These are phyloP conservation scores for Agrypnus murinus DNA, from an alignment of 2,888 invertebrate genomes.

Conservation along the genomic window DNA sequence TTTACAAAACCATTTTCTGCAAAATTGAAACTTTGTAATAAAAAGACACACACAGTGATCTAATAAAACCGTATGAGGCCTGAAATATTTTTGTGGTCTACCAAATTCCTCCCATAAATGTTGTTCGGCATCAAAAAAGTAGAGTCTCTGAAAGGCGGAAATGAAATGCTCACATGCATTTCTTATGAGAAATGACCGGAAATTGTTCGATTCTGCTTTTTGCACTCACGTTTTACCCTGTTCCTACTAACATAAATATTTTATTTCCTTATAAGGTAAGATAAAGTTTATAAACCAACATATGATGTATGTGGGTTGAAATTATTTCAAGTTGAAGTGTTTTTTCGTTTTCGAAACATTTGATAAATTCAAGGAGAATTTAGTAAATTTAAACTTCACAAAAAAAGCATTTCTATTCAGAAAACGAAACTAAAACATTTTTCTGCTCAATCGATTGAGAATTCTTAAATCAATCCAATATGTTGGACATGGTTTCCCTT, in stretches of 20 bases:
- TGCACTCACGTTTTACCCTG: constrained; percentile 9
- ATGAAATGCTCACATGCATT: constrained; percentile 39
- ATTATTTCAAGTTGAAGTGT: background rate
- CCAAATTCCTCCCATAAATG: constrained; percentile 35
- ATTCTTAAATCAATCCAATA: constrained; percentile 24
- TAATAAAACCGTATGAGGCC: constrained; percentile 37
- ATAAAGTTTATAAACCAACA: background rate
- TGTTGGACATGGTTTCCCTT: constrained; percentile 10
- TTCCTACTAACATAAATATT: constrained; percentile 8
- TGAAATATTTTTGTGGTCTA: constrained; percentile 35
- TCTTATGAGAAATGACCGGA: constrained; percentile 38
- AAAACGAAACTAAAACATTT: constrained; percentile 5
- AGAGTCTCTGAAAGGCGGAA: constrained; percentile 33
- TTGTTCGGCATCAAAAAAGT: constrained; percentile 33
- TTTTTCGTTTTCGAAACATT: background rate
- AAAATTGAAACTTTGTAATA: too few relatives aligned
- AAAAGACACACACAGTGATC: constrained; percentile 28
- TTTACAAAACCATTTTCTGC: too few relatives aligned
- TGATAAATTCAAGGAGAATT: background rate
- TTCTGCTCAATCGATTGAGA: background rate
- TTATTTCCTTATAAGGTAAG: constrained; percentile 7
- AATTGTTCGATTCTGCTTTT: constrained; percentile 28
- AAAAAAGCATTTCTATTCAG: background rate
- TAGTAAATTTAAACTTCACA: background rate
- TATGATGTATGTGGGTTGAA: background rate